phyloP scores from a whole-genome alignment of 35 echinoderm and acorn worm genomes.

The Ophioderma brevispina region DNA sequence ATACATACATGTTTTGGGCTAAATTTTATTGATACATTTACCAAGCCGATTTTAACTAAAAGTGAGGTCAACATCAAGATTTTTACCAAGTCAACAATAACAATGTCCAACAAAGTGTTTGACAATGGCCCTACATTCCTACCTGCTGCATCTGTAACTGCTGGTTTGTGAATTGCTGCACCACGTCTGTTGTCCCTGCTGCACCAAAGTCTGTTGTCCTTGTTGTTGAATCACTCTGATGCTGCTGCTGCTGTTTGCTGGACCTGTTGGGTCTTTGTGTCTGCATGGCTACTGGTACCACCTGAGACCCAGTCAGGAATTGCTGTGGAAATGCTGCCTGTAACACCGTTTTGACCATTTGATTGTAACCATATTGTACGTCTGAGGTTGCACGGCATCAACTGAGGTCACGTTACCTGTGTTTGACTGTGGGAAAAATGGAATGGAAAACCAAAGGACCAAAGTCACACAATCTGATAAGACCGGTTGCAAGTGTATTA shows the following conservation, averaged over 20 bases:
- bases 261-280: background rate
- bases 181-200: background rate
- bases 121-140: too few relatives aligned
- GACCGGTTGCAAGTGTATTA: too few relatives aligned
- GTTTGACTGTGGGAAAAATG: too few relatives aligned
- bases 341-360: background rate
- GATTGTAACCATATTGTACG: background rate
- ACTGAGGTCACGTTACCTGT: background rate
- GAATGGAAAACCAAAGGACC: too few relatives aligned
- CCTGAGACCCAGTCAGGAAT: background rate
- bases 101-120: too few relatives aligned
- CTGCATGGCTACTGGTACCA: background rate
- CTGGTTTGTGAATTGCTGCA: constrained; percentile 21
- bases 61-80: too few relatives aligned
- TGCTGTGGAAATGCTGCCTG: background rate
- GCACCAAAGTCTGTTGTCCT: background rate
- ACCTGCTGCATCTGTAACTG: background rate
- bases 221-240: constrained; percentile 29
- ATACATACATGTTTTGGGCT: too few relatives aligned
- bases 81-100: too few relatives aligned
- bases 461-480: too few relatives aligned
- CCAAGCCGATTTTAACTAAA: too few relatives aligned
- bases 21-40: too few relatives aligned
- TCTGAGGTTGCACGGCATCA: background rate
- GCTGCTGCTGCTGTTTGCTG: constrained; percentile 17